These are phyloP conservation scores for Hemitrygon akajei DNA, from an alignment of 2,797 vertebrate genomes.

Conservation along the genomic window DNA sequence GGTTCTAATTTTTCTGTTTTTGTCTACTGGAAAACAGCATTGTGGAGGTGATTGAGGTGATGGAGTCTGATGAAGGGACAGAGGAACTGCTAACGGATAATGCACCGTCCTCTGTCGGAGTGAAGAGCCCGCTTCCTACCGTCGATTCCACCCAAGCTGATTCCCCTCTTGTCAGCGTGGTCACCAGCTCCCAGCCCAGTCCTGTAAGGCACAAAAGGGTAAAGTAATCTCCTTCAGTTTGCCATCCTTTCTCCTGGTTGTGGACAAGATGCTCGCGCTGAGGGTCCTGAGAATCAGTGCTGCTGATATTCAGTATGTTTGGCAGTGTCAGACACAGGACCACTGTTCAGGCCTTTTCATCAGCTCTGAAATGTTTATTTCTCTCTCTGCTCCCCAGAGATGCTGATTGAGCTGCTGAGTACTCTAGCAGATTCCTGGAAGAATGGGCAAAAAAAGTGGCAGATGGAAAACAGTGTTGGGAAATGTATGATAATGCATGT, in stretches of 20 bases:
- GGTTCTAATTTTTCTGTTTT: neutral
- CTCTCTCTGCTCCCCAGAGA: too few species aligned
- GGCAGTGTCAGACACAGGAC: neutral
- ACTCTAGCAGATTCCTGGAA: too few species aligned
- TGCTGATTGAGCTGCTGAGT: too few species aligned
- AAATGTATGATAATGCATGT: too few species aligned
- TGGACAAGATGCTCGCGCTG: too few species aligned
- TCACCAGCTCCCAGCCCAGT: constrained; percentile 64
- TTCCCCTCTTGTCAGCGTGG: constrained; percentile 57
- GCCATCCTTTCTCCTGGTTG: neutral
- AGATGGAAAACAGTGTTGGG: too few species aligned
- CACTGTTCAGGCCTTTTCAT: neutral
- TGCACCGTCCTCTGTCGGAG: neutral
- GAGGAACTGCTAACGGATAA: neutral
- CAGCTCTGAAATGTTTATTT: too few species aligned
- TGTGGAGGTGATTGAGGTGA: constrained; percentile 1
- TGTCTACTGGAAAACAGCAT: neutral
- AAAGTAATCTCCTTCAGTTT: neutral
- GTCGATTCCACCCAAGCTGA: constrained; percentile 54
- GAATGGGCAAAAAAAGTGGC: too few species aligned
- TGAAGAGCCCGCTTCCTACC: constrained; percentile 36
- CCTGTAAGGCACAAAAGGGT: constrained; percentile 54
- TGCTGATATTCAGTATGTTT: neutral
- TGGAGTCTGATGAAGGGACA: constrained; percentile 16
- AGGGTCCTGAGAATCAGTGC: neutral